Evolutionary conservation across 2,113 vertebrate genomes (phyloP).

Genomic region (Osmerus mordax): DNA sequence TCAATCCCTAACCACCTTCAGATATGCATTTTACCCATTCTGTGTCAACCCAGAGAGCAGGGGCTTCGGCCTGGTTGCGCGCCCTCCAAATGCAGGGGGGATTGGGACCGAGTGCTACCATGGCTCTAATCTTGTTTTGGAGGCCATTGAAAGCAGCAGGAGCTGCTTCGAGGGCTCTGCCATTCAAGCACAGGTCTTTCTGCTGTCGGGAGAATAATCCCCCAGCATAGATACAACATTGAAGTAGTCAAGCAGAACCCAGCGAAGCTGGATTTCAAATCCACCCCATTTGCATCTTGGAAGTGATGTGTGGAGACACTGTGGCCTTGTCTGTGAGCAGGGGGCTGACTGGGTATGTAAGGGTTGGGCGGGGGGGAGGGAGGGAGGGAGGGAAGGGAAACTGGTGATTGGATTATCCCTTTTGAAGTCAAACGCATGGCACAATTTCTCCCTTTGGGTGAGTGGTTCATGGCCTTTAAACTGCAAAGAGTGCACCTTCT

Average conservation of each 20-base stretch:
- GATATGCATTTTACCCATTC: constrained; percentile 58
- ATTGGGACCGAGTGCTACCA: constrained; percentile 68
- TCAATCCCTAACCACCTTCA: constrained; percentile 57
- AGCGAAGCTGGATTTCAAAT: constrained; percentile 71
- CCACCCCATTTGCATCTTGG: constrained; percentile 69
- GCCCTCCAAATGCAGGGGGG: constrained; percentile 68
- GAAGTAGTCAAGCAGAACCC: constrained; percentile 76
- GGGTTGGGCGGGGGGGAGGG: not conserved
- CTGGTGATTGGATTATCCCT: constrained; percentile 3
- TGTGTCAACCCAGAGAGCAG: constrained; percentile 64
- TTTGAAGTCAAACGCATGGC: constrained; percentile 7
- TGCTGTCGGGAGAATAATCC: constrained; percentile 74
- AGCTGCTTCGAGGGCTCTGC: constrained; percentile 70
- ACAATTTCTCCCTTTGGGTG: constrained; percentile 30
- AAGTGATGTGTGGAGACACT: constrained; percentile 66
- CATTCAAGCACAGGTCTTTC: constrained; percentile 70
- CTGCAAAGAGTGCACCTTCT: constrained; percentile 21
- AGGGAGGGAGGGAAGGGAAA: not conserved
- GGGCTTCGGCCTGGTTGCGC: constrained; percentile 68
- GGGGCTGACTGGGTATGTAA: constrained; percentile 18
- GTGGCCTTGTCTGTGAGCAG: constrained; percentile 38
- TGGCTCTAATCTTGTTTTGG: constrained; percentile 75
- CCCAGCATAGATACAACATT: constrained; percentile 73
- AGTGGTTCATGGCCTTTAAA: constrained; percentile 29
- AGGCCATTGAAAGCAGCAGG: constrained; percentile 71